Evolutionary conservation across 2,113 vertebrate genomes (phyloP).

Genomic region (Fulica atra): DNA sequence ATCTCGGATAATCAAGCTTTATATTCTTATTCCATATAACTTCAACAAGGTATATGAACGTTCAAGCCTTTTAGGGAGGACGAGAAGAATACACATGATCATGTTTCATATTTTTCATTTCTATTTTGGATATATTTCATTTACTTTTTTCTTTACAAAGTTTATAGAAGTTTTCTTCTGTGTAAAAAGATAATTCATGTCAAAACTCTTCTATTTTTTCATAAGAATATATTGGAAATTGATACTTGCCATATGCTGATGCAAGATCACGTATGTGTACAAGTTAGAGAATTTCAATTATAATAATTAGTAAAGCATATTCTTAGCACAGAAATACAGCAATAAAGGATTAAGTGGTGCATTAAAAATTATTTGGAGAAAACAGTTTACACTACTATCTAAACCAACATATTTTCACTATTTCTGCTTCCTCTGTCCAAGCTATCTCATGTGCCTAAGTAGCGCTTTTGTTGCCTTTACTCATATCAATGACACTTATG

Average conservation of each 20-base stretch:
- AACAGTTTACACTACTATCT: background rate
- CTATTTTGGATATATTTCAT: background rate
- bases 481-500: background rate
- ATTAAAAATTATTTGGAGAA: background rate
- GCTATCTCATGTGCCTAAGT: background rate
- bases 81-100: background rate
- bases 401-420: background rate
- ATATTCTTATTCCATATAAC: background rate
- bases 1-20: constrained; percentile 10
- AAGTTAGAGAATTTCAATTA: background rate
- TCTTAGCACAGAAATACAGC: background rate
- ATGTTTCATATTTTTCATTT: background rate
- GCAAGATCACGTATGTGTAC: fast-evolving
- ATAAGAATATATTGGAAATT: background rate
- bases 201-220: background rate
- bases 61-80: background rate
- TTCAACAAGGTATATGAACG: background rate
- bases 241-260: background rate
- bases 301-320: background rate
- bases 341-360: background rate
- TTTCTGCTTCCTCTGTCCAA: background rate
- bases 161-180: background rate
- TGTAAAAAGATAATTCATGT: background rate
- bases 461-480: background rate
- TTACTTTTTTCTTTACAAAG: background rate